Evolutionary conservation across 2,113 vertebrate genomes (phyloP), one percentile per base, ranked within the genome.

Genomic region (Empidonax traillii): DNA sequence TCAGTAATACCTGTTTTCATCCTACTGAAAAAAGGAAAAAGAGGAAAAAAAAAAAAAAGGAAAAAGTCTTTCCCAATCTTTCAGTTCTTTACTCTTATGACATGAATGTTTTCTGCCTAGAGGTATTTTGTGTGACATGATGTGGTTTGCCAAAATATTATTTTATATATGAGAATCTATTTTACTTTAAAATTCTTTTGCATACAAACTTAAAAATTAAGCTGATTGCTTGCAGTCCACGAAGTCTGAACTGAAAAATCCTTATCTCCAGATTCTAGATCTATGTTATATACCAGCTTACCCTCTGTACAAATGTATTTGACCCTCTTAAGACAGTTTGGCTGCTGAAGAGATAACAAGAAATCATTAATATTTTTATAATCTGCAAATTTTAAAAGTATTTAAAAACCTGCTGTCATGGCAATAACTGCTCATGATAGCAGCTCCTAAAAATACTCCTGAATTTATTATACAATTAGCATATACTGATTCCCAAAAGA

Each of bases 381-480:
- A 90, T 73, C 58, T 82, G 17, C 25, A 93, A 46, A 91, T 66
- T 79, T 87, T 59, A 49, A 56, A 66, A 94, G 63, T 94, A 82
- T 61, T 93, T 91, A 85, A 86, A 79, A 87, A 69, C 46, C 47
- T 25, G 80, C 73, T 94, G 91, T 91, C 91, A 75, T 77, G 72
- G 94, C 43, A 94, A 90, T 91, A 91, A 91, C 41, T 56, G 47
- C n/a, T 69, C 17, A 14, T 75, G 61, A 88, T 10, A 85, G 78
- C 62, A 89, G 69, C 30, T 92, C 83, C 92, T 96, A 97, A 93
- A 96, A 95, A 93, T 92, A 89, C 21, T 79, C 66, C 53, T 89
- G 72, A 95, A 94, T 89, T 91, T 89, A 83, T 94, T 63, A 73
- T 21, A 62, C 11, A 49, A 77, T 74, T 94, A 89, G 72, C 31